A percentile compares a stretch with the other conserved stretches of the same genome.
These are phyloP conservation scores for Holacanthus passer DNA, from an alignment of 2,113 vertebrate genomes.

Conservation along the genomic window DNA sequence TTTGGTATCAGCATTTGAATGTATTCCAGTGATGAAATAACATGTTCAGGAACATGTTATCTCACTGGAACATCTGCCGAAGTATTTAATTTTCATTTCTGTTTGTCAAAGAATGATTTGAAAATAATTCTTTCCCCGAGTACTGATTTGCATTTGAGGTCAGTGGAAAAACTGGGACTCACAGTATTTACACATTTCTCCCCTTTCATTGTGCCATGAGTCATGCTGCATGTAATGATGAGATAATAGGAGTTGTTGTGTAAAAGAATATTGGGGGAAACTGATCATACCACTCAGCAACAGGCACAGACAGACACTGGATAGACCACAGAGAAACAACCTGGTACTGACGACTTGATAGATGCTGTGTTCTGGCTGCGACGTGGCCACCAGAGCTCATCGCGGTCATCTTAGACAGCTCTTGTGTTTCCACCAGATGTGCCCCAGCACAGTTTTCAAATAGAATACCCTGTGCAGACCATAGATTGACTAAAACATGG, in stretches of 20 bases:
- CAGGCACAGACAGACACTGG: conserved; percentile 23
- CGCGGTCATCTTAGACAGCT: too few species aligned
- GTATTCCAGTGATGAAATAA: neutral
- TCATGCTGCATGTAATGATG: conserved; percentile 19
- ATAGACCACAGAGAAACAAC: conserved; percentile 5
- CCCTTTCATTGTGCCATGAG: conserved; percentile 15
- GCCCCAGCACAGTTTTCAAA: too few species aligned
- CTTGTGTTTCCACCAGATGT: too few species aligned
- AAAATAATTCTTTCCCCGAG: neutral
- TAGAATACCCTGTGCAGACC: too few species aligned
- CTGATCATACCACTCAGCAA: neutral
- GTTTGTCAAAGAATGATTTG: neutral
- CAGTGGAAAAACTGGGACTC: conserved; percentile 2
- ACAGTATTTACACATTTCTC: neutral
- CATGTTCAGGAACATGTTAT: neutral
- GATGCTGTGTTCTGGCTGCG: too few species aligned
- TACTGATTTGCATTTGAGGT: neutral
- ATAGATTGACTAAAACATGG: too few species aligned
- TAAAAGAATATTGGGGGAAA: conserved; percentile 15
- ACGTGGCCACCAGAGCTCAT: too few species aligned
- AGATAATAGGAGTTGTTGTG: conserved; percentile 29
- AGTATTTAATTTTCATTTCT: neutral
- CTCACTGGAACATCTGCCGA: neutral
- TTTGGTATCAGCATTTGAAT: neutral
- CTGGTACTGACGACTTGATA: too few species aligned